These are phyloP conservation scores for Lordiphosa collinella DNA, from an alignment of 1,140 invertebrate genomes.

Conservation along the genomic window DNA sequence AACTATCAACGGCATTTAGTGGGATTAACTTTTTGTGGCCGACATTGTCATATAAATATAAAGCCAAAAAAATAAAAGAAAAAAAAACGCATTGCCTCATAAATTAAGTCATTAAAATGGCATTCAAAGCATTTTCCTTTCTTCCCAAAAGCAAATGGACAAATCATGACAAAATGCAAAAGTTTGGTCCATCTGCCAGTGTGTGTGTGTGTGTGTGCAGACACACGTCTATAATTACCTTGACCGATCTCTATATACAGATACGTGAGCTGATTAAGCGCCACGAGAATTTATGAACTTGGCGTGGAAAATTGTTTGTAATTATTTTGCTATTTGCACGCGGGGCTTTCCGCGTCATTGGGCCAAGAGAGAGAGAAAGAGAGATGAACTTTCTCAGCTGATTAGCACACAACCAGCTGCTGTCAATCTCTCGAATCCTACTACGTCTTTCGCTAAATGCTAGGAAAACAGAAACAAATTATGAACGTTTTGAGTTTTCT, in stretches of 20 bases:
- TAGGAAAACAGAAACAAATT: slow-evolving; percentile 33
- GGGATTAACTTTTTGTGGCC: slow-evolving; percentile 76
- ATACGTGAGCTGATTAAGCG: slow-evolving; percentile 55
- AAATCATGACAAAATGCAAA: slow-evolving; percentile 14
- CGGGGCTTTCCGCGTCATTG: slow-evolving; percentile 63
- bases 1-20: slow-evolving; percentile 74
- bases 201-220: slow-evolving; percentile 5
- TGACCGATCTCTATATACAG: slow-evolving; percentile 40
- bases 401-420: slow-evolving; percentile 37
- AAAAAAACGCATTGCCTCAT: slow-evolving; percentile 39
- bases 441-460: slow-evolving; percentile 17
- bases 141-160: slow-evolving; percentile 25
- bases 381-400: slow-evolving; percentile 40
- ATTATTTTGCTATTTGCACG: slow-evolving; percentile 67
- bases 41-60: slow-evolving; percentile 52
- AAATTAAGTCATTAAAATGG: slow-evolving; percentile 72
- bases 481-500: slow-evolving; percentile 38
- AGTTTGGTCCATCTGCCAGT: slow-evolving; percentile 32
- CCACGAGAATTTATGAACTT: slow-evolving; percentile 61
- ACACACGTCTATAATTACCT: slow-evolving; percentile 71
- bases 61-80: slow-evolving; percentile 18
- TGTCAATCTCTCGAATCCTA: slow-evolving; percentile 29
- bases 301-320: slow-evolving; percentile 68
- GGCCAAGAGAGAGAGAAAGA: not conserved
- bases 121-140: slow-evolving; percentile 48